Conservation (phyloP, 1,140 invertebrate species). For the Caenorhabditis elegans region DNA sequence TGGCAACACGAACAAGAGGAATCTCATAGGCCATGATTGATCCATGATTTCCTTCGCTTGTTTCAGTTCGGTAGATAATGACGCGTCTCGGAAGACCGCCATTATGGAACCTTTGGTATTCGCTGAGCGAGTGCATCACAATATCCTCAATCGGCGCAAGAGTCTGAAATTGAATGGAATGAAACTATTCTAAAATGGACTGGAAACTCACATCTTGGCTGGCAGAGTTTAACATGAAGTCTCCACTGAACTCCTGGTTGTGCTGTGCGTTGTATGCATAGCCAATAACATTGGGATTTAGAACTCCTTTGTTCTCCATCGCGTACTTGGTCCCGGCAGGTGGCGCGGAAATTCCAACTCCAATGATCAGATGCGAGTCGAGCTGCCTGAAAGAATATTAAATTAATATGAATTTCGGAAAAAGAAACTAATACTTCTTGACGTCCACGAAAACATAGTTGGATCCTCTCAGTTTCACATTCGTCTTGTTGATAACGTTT, state of each 20-base stretch:
- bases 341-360: constrained; percentile 45
- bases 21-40: constrained; percentile 26
- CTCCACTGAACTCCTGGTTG: constrained; percentile 45
- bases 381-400: too few species aligned
- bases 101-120: neutral
- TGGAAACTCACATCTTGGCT: constrained; percentile 6
- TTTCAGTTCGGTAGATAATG: constrained; percentile 44
- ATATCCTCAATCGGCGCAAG: neutral
- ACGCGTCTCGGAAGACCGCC: neutral
- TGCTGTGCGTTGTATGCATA: constrained; percentile 34
- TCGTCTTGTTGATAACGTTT: constrained; percentile 38
- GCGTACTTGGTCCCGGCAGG: constrained; percentile 2
- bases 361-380: constrained; percentile 47
- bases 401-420: too few species aligned
- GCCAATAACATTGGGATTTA: constrained; percentile 40
- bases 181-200: neutral
- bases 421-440: too few species aligned
- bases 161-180: neutral
- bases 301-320: neutral
- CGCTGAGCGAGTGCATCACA: neutral
- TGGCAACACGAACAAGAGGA: neutral
- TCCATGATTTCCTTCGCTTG: constrained; percentile 38
- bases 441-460: constrained; percentile 39
- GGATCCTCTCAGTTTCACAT: constrained; percentile 43
- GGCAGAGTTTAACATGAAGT: constrained; percentile 33